Conservation (phyloP, 2,797 vertebrate genomes). For the Brotogeris chrysoptera region DNA sequence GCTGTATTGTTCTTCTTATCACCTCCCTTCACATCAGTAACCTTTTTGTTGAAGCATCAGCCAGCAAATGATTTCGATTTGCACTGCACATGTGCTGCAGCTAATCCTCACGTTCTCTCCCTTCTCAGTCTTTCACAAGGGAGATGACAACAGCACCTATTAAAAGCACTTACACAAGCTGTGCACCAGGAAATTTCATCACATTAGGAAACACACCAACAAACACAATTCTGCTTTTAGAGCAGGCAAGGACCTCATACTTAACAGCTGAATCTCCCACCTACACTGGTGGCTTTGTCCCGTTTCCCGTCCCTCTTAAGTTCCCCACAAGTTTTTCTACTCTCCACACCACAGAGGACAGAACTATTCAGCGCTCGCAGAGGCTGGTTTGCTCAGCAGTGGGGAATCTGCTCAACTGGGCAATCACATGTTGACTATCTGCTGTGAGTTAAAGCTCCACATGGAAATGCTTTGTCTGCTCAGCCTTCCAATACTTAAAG, state of each 20-base stretch:
- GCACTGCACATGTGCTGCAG: neutral
- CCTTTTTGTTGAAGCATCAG: neutral
- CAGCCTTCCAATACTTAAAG: neutral
- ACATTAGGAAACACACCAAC: fast-evolving
- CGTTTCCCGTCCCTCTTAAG: neutral
- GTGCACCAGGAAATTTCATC: fast-evolving
- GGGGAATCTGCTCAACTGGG: neutral
- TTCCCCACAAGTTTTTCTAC: neutral
- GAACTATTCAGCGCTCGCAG: fast-evolving
- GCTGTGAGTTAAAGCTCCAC: neutral
- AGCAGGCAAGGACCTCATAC: neutral
- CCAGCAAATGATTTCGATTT: neutral
- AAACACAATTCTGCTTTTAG: neutral
- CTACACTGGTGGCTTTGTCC: fast-evolving
- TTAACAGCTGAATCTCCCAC: neutral
- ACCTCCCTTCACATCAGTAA: neutral
- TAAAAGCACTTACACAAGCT: neutral
- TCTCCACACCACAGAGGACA: neutral
- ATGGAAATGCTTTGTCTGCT: fast-evolving
- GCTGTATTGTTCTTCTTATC: neutral
- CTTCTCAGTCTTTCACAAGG: neutral
- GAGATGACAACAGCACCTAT: neutral
- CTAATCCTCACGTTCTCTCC: neutral
- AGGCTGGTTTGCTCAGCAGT: neutral
- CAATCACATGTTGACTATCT: fast-evolving